Base-by-base conservation (phyloP, 2,113 vertebrate genomes). In the human (Homo sapiens) region DNA sequence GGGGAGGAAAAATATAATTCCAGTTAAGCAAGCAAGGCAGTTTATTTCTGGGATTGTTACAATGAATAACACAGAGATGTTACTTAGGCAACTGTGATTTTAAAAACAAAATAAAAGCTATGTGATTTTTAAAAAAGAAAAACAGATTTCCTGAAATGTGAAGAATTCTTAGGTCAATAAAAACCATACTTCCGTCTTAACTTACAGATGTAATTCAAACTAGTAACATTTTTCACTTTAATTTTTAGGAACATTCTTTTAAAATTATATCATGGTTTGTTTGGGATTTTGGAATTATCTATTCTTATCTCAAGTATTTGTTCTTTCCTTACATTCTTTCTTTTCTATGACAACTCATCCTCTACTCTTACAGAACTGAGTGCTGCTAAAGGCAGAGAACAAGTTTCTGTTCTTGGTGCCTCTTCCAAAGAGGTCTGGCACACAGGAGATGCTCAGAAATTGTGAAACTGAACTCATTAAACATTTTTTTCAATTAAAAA, bases 191-290 rank as follows among this genome's bases (percentile, higher is more conserved):
- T 17, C n/a, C 78, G 35, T 48, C 16, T 48, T 45, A 84, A 61
- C 48, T 80, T 92, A 95, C 4, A 87, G 55, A 72, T 59, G 14
- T 59, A 70, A 38, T 5, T 92, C 22, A 93, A 80, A 94, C 73
- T 35, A 72, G 0, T 50, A 80, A 78, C 1, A n/a, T 82, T 72
- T 85, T 61, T 78, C 40, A 90, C 20, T 86, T 73, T 59, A 40
- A 92, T 89, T 91, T 95, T 96, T 57, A 90, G 55, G 10, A 76
- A 22, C 6, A 90, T 72, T 78, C 38, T 80, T 97, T 95, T 52
- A 75, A 94, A 85, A 94, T 72, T 85, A 64, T 27, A 35, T 59
- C 30, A 82, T n/a, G 38, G 18, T 55, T 64, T 64, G 14, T 68
- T 97, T 76, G 66, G 8, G 30, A 84, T 78, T 82, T 89, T 27